Base-by-base conservation (phyloP, 2,113 vertebrate genomes). In the Myanophis thanlyinensis region DNA sequence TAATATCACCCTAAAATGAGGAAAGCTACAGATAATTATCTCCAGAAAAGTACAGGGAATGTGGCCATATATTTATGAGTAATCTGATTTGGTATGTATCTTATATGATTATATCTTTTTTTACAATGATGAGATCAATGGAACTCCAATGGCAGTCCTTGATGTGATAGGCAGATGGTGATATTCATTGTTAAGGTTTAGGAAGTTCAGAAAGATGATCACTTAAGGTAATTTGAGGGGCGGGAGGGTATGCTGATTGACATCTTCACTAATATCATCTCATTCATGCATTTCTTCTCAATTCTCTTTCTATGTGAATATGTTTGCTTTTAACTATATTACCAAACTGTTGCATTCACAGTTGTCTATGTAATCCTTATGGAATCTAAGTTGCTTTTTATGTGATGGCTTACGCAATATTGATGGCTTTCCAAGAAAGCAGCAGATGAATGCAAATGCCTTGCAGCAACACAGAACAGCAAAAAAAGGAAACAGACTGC, bases 1-100 rank as follows among this genome's bases (percentile, higher is more conserved):
- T 95, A 97, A 93, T 92, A 94, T 51, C 90, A 94, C 91, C 92
- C 96, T 96, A 95, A 97, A 96, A 97, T 97, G 95, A 92, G 94
- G 92, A 96, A 94, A 93, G 93, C 94, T 96, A 73, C 94, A 93
- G 90, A 67, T 97, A 97, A 97, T 98, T 97, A 95, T 96, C 94
- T 97, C 97, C 97, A 86, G 91, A 96, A 96, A 97, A 87, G 73
- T 0, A 95, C 93, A 94, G 93, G 93, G 95, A 97, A 93, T 94
- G 93, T 97, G 96, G 95, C 94, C 94, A 95, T 96, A 97, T 95
- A 96, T 94, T 95, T 94, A 96, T 88, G 93, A 96, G 94, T 84
- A 96, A 96, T 91, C 93, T 97, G 96, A 96, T 96, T 97, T 95
- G 93, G 94, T 95, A 49, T 95, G 88, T 94, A 96, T 97, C 94